A percentile compares a stretch with the other conserved stretches of the same genome.
These are phyloP conservation scores for Leucoraja ocellata DNA, from an alignment of 2,797 vertebrate genomes.

Conservation along the genomic window DNA sequence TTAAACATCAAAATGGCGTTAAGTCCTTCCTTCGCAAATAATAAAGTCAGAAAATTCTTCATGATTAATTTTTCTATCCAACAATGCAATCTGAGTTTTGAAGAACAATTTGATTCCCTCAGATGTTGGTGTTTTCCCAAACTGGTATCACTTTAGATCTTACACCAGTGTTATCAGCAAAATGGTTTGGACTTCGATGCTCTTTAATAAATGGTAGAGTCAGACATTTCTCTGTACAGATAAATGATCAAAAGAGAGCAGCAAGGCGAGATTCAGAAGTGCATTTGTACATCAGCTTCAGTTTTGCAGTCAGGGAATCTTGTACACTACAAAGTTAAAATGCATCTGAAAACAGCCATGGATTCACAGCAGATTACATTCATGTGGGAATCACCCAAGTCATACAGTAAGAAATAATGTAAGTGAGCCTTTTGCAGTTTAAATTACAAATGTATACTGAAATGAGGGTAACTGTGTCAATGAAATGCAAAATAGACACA, in stretches of 20 bases:
- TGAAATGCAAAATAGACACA: neutral
- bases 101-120: neutral
- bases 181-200: neutral
- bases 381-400: neutral
- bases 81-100: neutral
- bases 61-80: neutral
- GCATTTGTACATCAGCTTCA: neutral
- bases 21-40: neutral
- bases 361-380: neutral
- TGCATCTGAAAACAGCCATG: neutral
- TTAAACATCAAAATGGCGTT: neutral
- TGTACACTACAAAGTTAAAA: neutral
- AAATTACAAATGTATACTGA: neutral
- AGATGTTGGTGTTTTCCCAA: neutral
- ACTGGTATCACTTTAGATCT: neutral
- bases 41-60: neutral
- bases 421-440: neutral
- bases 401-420: neutral
- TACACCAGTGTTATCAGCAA: neutral
- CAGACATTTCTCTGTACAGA: neutral
- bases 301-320: neutral
- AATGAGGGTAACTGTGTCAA: neutral
- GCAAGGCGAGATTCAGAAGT: neutral
- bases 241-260: neutral
- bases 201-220: slow-evolving; percentile 2